These are phyloP conservation scores for Theodoxus fluviatilis DNA, from an alignment of 2,888 invertebrate species.

Conservation along the genomic window DNA sequence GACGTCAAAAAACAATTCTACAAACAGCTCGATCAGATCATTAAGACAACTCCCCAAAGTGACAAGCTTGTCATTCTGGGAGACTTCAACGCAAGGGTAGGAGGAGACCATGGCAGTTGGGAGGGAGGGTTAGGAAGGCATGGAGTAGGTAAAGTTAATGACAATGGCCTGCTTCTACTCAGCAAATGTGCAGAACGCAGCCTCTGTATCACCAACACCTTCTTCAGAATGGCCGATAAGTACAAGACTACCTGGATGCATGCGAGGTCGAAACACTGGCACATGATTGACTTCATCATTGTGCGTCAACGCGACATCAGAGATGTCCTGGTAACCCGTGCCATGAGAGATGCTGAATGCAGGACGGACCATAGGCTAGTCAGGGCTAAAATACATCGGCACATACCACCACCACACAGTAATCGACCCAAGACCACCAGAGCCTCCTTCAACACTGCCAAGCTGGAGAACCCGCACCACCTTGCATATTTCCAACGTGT, in stretches of 20 bases:
- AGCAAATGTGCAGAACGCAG: too few species aligned
- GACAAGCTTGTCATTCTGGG: too few species aligned
- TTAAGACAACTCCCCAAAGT: not conserved
- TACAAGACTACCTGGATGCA: conserved; percentile 26
- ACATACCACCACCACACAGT: too few species aligned
- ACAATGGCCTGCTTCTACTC: conserved; percentile 23
- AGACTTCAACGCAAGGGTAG: conserved; percentile 8
- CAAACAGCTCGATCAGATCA: not conserved
- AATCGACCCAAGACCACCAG: not conserved
- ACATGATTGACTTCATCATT: conserved; percentile 25
- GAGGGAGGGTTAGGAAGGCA: conserved; percentile 8
- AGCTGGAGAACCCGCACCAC: conserved; percentile 8
- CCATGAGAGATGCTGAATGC: conserved; percentile 2
- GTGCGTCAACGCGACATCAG: not conserved
- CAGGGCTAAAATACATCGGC: too few species aligned
- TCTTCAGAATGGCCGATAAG: not conserved
- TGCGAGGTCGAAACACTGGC: conserved; percentile 23
- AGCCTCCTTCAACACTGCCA: conserved; percentile 9
- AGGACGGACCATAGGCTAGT: conserved; percentile 6
- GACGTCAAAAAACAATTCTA: not conserved
- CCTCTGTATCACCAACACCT: conserved; percentile 7
- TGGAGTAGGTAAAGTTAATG: conserved; percentile 16
- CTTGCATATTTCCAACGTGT: not conserved
- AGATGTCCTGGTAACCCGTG: not conserved
- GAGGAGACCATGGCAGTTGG: not conserved